These are phyloP conservation scores for Myathropa florea DNA, from an alignment of 2,888 invertebrate genomes.

Conservation along the genomic window DNA sequence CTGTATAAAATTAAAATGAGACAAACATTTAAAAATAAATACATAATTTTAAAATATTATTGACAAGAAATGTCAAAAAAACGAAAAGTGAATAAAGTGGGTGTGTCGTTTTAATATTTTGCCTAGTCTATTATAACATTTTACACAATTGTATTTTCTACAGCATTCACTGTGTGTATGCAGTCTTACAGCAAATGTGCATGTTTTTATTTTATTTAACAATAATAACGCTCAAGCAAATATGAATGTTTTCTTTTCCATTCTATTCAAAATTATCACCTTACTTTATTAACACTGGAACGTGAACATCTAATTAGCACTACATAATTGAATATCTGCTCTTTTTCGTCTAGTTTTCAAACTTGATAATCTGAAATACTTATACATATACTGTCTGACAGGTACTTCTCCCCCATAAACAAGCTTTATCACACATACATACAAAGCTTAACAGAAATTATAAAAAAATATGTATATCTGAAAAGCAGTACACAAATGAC, in stretches of 20 bases:
- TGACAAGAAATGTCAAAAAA: not conserved
- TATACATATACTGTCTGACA: not conserved
- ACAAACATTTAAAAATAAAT: too few species aligned
- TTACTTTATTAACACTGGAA: conserved; percentile 9
- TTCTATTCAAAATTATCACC: conserved; percentile 18
- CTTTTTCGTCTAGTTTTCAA: conserved; percentile 4
- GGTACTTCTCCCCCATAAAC: too few species aligned
- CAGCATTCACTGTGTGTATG: not conserved
- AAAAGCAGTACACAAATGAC: too few species aligned
- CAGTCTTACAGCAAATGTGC: not conserved
- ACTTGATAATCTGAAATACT: not conserved
- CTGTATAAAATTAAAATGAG: too few species aligned
- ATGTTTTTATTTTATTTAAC: conserved; percentile 13
- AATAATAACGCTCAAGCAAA: conserved; percentile 17
- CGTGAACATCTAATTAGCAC: conserved; percentile 36
- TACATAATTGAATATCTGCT: not conserved
- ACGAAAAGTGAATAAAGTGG: not conserved
- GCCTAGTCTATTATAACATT: not conserved
- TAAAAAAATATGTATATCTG: too few species aligned
- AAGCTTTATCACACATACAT: too few species aligned
- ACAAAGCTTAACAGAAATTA: too few species aligned
- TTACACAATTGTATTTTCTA: conserved; percentile 2
- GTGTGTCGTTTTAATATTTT: too few species aligned
- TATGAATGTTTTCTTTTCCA: conserved; percentile 2
- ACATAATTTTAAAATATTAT: too few species aligned